Base-by-base conservation (phyloP, 2,113 vertebrate genomes). In the Pholis gunnellus region DNA sequence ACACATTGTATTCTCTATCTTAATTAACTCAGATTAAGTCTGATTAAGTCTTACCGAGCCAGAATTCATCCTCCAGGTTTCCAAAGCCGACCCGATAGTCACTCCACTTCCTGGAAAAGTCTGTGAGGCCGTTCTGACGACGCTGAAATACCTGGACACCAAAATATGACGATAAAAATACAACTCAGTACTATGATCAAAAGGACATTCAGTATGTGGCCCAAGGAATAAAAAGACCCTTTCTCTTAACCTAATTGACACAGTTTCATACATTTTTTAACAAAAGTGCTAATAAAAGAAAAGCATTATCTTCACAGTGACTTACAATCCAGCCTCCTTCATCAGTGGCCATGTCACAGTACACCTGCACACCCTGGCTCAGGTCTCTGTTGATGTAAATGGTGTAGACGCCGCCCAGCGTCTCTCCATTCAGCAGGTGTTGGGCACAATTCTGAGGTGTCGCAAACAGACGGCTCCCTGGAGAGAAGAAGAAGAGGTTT, bases 261-360 rank as follows among this genome's bases (percentile, higher is more conserved):
- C 6, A 36, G 27, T 42, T 46, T 54, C 20, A 60, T 40, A 27
- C 60, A 67, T 52, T 52, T 17, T 48, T 1, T 34, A 34, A 54
- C 18, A 40, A 15, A 65, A 15, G 73, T 42, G 10, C 27, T 42
- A 36, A 42, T 34, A 46, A 60, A 69, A 68, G 17, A 38, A 15
- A 31, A 22, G 63, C 38, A 15, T n/a, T 59, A 22, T 78, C n/a
- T 78, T 67, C n/a, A 57, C 54, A 72, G n/a, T 11, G 34, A 97
- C 98, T 98, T 92, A 99, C 98, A 67, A 98, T 98, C 98, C 98
- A 99, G 84, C 98, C 98, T 0, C 98, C 98, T 4, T 96, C 96
- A 0, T 99, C 97, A 0, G 97, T 99, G 87, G 90, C 95, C 98
- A 99, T 99, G 94, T 99, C 98, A 0, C 98, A 99, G 95, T 96